Evolutionary conservation across 2,113 vertebrate genomes (phyloP).

Genomic region (Cyprinodon brontotheroides): DNA sequence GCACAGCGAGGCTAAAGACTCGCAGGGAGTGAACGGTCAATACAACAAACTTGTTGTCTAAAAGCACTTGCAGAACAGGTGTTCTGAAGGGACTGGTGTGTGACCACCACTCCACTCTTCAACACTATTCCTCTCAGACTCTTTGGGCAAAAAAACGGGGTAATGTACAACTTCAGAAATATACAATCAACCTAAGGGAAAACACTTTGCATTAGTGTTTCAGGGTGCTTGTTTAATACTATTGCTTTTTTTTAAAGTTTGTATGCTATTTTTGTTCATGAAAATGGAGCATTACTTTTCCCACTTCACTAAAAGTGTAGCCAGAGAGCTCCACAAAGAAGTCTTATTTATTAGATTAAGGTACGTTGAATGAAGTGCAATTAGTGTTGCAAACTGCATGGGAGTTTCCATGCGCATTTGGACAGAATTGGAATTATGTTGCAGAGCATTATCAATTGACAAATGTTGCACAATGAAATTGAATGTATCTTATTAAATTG

Average conservation of each 20-base stretch:
- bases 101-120: slow-evolving; percentile 50
- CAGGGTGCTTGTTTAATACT: slow-evolving; percentile 74
- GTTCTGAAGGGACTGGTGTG: slow-evolving; percentile 58
- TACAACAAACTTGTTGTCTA: slow-evolving; percentile 44
- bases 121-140: slow-evolving; percentile 61
- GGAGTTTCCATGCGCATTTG: slow-evolving; percentile 56
- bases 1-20: slow-evolving; percentile 42
- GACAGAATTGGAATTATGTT: slow-evolving; percentile 66
- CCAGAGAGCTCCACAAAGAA: slow-evolving; percentile 65
- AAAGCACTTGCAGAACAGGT: slow-evolving; percentile 62
- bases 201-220: slow-evolving; percentile 75
- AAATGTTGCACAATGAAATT: slow-evolving; percentile 84
- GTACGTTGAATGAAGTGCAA: slow-evolving; percentile 82
- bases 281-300: slow-evolving; percentile 69
- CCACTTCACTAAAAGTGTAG: slow-evolving; percentile 71
- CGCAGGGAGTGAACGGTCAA: slow-evolving; percentile 37
- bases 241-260: slow-evolving; percentile 65
- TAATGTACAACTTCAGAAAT: slow-evolving; percentile 66
- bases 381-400: slow-evolving; percentile 61
- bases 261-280: slow-evolving; percentile 57
- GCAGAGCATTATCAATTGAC: slow-evolving; percentile 66
- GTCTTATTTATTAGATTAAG: slow-evolving; percentile 83
- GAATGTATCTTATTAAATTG: slow-evolving; percentile 86
- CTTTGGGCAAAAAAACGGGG: slow-evolving; percentile 64
- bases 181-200: slow-evolving; percentile 57